Evolutionary conservation across 2,113 vertebrate genomes (phyloP), one percentile per base, ranked within the genome.

Genomic region (Piaya cayana): DNA sequence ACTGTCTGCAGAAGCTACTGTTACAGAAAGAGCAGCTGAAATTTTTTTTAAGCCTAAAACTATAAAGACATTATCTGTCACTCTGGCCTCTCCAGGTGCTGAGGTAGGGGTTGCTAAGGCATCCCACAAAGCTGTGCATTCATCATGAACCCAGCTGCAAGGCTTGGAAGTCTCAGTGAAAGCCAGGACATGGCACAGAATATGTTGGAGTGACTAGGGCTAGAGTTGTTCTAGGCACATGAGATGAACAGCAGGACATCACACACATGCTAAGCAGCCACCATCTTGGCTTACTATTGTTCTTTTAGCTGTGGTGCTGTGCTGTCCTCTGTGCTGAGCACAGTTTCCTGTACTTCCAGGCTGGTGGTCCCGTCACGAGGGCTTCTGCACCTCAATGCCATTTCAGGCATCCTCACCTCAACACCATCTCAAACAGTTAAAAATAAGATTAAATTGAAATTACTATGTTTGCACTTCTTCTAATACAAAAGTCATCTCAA

Each of bases 231-330:
- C 59, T 13, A 42, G 47, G 13, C 22, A 30, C 15, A 15, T 25
- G 17, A 19, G 3, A 22, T 19, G 12, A 79, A 30, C 23, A 82
- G 14, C 14, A 2, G 2, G 6, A 22, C 6, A 11, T 18, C 9
- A 10, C 0, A 4, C 32, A 20, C 2, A 0, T 60, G 34, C 18
- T 70, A 12, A 74, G 43, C 1, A 2, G 17, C 27, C 5, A 1
- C 15, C 2, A 2, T 9, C 60, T 59, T 3, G 2, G 9, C 5
- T 37, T 15, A 6, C 4, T 15, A 3, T 32, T 18, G 8, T 13
- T 74, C 43, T 9, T 27, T 45, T 8, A 23, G 29, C 18, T 2
- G 0, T 0, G 1, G 37, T 59, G 55, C 30, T 58, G 21, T 26
- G 21, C 34, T 42, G 42, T 68, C 3, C 15, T 17, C 18, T 0